Evolutionary conservation across 2,888 invertebrate species (phyloP), one percentile per base, ranked within the genome.

Genomic region (Nomada ruficornis): DNA sequence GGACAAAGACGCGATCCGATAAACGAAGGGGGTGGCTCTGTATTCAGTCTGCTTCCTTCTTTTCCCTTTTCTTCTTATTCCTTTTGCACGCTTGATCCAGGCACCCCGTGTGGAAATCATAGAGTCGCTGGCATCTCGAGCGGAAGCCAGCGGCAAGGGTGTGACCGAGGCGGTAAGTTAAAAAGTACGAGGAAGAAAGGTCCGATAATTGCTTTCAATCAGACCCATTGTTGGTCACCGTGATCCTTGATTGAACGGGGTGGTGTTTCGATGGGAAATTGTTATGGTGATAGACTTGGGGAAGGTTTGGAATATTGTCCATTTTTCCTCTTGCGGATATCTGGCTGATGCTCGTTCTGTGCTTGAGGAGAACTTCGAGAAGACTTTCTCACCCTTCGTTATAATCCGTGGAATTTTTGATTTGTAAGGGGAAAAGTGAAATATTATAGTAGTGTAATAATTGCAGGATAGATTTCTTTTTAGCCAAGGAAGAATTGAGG

Each of bases 131-230:
- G 86, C 88, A 90, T 90, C 82, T 91, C 90, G 90, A 89, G 91
- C 91, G 94, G 93, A 93, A 93, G 89, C 84, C 87, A 88, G 81
- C 80, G 88, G 80, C 77, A 82, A 87, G 87, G 90, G 90, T 91
- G 91, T 90, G 89, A 85, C 82, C 81, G 86, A 81, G 87, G 85
- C 85, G 83, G 82, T 78, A 79, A 87, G 84, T 83, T 88, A 88
- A 89, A 89, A 90, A 87, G 77, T 69, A 75, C 60, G 63, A 76
- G 77, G 75, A 76, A 79, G 78, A 82, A 83, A 82, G 79, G 83
- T 74, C 90, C 89, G 91, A 92, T 90, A 90, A 92, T 92, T 90
- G 92, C 88, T 90, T 92, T 92, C 94, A 93, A 94, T 94, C 93
- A 94, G 92, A 91, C 86, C 92, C 90, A 93, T 94, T 93, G 94